Evolutionary conservation across 2,888 invertebrate species (phyloP), one percentile per base, ranked within the genome.

Genomic region (Automeris io): DNA sequence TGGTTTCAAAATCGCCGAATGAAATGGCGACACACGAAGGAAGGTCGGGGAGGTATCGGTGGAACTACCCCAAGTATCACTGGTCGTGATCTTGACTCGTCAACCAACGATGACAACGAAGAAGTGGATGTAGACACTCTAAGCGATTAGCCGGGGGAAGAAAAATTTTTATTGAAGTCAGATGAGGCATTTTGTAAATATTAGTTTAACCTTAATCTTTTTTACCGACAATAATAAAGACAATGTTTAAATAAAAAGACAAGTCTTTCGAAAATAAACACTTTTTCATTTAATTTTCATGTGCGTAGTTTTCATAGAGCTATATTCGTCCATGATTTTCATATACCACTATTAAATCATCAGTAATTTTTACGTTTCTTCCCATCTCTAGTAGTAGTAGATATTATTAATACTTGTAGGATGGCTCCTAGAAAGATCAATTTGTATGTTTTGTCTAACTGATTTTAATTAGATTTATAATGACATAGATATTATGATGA

Each of bases 1-100:
- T 96, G 96, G 96, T 96, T 96, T 70, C 97, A 97, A 86, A 97
- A 95, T 64, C 89, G 95, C 1, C 90, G 95, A 40, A 95, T 95
- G 95, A 95, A 95, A 70, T 95, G 95, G 95, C 89, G 95, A 0
- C 95, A 95, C 59, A 92, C 91, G 19, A 91, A 91, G 50, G 92
- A 93, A 55, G 89, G 88, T 0, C 76, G 87, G n/a, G 73, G 74
- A 6, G 70, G 74, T 0, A 46, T 58, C 2, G 25, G 29, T 7
- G 34, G 37, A 9, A 31, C 39, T 9, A 42, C 57, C 0, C 49
- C 58, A 0, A 54, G 57, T 5, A 45, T 65, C 33, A 59, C 69
- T 9, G 62, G 68, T 5, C 51, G 70, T 8, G 75, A 76, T 33
- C 61, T 70, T 0, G 83, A 78, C 46, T 64, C 59, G 11, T 56